Evolutionary conservation across 2,113 vertebrate species (phyloP), one percentile per base, ranked within the genome.

Genomic region (Leiothrix lutea): DNA sequence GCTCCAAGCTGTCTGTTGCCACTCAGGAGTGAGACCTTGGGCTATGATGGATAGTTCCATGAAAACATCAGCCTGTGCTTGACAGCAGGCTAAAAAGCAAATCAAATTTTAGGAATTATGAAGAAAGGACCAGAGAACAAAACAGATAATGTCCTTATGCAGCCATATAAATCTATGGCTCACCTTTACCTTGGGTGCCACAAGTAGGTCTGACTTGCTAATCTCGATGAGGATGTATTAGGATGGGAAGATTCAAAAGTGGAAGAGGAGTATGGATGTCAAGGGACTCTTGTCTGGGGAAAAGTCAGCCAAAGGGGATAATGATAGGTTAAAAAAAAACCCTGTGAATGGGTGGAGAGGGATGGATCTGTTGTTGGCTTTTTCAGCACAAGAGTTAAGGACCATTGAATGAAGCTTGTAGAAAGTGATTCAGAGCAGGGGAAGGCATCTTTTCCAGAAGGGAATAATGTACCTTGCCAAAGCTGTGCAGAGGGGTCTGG

Each of bases 1-100:
- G 88, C 88, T 97, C 92, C 92, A 85, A 95, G 94, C 86, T 93
- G 90, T 90, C 82, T 70, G 80, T 89, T 95, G 50, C 75, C 60
- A 95, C 90, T 97, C 90, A 94, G 67, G 88, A 96, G 42, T 66
- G 90, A 97, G 90, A 96, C 95, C 92, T 97, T 97, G 94, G 88
- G 35, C 80, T 90, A 78, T 97, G 96, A 97, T 94, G 64, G 75
- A 97, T 97, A 88, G 94, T 96, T 95, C 79, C 51, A 88, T 92
- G 96, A 95, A 94, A 95, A 70, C 36, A 94, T 90, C 95, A 96
- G 82, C 64, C 67, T 20, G 17, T 92, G 56, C 67, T 86, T 74
- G 88, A 88, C 62, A 69, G 57, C 90, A 92, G 64, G 75, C 75
- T 94, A 93, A 96, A 96, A 95, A 97, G 86, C 62, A 96, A 95